These are phyloP conservation scores for Labeo calbasu DNA, from an alignment of 2,797 vertebrate species.

Conservation along the genomic window DNA sequence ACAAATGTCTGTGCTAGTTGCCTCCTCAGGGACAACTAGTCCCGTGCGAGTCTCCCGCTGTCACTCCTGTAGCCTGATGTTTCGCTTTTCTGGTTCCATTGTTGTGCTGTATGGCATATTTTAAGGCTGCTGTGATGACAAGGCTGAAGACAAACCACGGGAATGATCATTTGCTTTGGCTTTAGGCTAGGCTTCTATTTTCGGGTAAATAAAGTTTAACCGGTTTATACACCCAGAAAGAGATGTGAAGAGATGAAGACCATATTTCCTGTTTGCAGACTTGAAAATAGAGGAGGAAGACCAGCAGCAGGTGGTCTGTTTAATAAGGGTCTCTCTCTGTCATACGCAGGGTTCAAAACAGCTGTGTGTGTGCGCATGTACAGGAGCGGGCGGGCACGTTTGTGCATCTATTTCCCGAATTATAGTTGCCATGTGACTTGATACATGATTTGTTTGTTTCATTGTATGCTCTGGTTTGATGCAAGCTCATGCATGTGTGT, in stretches of 20 bases:
- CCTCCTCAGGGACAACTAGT: background rate
- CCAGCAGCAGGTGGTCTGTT: conserved; percentile 47
- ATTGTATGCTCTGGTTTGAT: conserved; percentile 24
- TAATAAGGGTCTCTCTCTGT: conserved; percentile 46
- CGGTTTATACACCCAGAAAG: background rate
- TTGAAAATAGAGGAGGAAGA: conserved; percentile 19
- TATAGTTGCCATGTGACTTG: background rate
- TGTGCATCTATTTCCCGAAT: conserved; percentile 5
- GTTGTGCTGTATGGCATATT: background rate
- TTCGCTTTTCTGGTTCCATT: background rate
- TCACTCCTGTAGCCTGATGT: conserved; percentile 5
- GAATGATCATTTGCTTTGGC: conserved; percentile 12
- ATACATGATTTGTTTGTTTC: conserved; percentile 12
- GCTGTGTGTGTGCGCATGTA: conserved; percentile 29
- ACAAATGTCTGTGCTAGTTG: background rate
- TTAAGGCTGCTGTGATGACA: conserved; percentile 3
- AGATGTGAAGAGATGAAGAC: conserved; percentile 25
- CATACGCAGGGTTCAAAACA: conserved; percentile 22
- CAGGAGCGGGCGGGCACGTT: background rate
- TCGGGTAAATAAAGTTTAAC: background rate
- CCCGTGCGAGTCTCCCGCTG: background rate
- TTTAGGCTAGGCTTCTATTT: conserved; percentile 18
- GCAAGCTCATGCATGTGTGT: conserved; percentile 21
- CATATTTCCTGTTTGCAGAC: conserved; percentile 4
- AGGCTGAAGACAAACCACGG: conserved; percentile 5